These are phyloP conservation scores for Oscheius onirici DNA, from an alignment of 2,888 invertebrate genomes.

Conservation along the genomic window DNA sequence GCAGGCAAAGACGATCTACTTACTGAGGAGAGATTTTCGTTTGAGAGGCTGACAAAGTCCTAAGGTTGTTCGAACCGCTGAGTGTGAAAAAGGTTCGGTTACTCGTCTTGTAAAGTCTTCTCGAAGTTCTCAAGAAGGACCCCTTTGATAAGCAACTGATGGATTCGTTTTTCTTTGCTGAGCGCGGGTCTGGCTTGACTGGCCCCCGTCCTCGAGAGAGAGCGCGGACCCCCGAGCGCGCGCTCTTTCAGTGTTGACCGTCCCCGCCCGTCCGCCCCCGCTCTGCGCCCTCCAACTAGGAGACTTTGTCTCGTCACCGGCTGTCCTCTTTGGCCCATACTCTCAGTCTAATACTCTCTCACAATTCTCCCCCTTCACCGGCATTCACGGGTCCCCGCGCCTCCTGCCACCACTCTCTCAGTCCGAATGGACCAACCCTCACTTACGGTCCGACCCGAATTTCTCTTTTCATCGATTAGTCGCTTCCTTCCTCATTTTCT, in stretches of 20 bases:
- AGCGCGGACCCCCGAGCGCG: not conserved
- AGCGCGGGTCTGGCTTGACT: not conserved
- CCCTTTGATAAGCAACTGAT: not conserved
- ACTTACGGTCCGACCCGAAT: slow-evolving; percentile 9
- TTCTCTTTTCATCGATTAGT: slow-evolving; percentile 1
- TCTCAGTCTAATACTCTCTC: not conserved
- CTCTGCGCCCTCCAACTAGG: slow-evolving; percentile 13
- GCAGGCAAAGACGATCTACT: no score
- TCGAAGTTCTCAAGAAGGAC: no score
- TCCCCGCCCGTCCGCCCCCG: slow-evolving; percentile 5
- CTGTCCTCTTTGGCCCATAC: slow-evolving; percentile 16
- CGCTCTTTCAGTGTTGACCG: slow-evolving; percentile 9
- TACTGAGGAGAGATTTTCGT: no score
- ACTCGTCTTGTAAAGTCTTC: not conserved
- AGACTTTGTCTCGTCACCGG: slow-evolving; percentile 17
- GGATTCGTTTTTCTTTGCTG: not conserved
- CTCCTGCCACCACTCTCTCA: slow-evolving; percentile 9
- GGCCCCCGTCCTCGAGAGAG: not conserved
- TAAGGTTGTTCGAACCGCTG: no score
- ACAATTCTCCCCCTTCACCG: not conserved
- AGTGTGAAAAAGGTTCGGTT: no score
- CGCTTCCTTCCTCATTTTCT: not conserved
- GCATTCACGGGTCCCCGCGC: slow-evolving; percentile 15
- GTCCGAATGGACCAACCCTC: slow-evolving; percentile 10
- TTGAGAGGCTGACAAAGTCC: no score